Evolutionary conservation across 2,113 vertebrate species (phyloP), one percentile per base, ranked within the genome.

Genomic region (Crypturellus undulatus): DNA sequence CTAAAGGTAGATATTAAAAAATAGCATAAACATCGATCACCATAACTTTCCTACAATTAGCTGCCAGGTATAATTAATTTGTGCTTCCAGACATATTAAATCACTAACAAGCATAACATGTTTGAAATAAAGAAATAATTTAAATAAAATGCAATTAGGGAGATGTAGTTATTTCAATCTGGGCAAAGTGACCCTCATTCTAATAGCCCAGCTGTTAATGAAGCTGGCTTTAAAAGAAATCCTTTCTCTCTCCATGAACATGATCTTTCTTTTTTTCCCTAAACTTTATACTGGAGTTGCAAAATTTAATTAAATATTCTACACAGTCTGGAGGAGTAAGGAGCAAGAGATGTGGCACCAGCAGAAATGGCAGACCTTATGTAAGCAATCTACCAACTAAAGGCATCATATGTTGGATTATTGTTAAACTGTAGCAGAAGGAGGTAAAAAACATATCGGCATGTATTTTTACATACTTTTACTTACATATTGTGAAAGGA

Each of bases 101-200:
- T 87, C 77, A 84, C 90, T 96, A 97, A 97, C 80, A 96, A 97
- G 93, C 94, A 88, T 96, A 97, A 94, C 93, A 89, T 92, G 95
- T 89, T 96, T 94, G 84, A 96, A 97, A 96, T 93, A 96, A 97
- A 94, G 90, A 95, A 97, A 93, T 94, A 95, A 96, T 95, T 96
- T 60, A 70, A 95, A 89, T 82, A 96, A 96, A 97, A 96, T 76
- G 92, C 93, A 97, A 93, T 97, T 97, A 95, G 60, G 38, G 42
- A 96, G 84, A 92, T 94, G 43, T 63, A 93, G 80, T 93, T 88
- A 76, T 96, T 97, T 95, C 89, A 87, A 26, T 79, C 85, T 49
- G 91, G 93, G 96, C 92, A 97, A 96, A 95, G 95, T 97, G 96
- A 96, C 97, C 96, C 94, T 94, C 91, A 78, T 82, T 90, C 36